Evolutionary conservation across 1,140 invertebrate genomes (phyloP), one percentile per base, ranked within the genome.

Genomic region (Atta colombica): DNA sequence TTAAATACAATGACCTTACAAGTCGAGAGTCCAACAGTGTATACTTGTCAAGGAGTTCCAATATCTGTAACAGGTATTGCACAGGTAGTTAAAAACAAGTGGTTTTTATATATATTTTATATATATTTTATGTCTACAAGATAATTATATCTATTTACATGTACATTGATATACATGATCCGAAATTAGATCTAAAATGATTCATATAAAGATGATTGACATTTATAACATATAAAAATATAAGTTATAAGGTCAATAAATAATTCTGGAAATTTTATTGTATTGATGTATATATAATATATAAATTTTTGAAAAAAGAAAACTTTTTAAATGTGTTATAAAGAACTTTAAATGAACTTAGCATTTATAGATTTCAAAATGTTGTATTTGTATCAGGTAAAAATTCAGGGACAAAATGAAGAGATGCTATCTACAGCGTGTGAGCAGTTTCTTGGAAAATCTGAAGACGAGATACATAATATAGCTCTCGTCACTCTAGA

Each of bases 1-100:
- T 96, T 99, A 75, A 99, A 99, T 95, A 99, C 98, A 7, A 99
- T 99, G 98, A 99, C 99, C 5, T 96, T 99, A 39, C 98, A 98
- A 96, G 98, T 98, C 53, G 98, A 98, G 94, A 98, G 98, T 92
- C 98, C 98, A 2, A 98, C 98, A 84, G 99, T 99, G 0, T 99
- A 99, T 94, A 99, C 99, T 35, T 98, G 98, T 93, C 98, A 99
- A 95, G 99, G 99, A 77, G 99, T 99, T 49, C 98, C 99, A 18
- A 99, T 99, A 94, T 99, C 98, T 55, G 99, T 99, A 14, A 99
- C 99, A 55, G 99, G 99, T 88, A 99, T 99, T 93, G 99, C 99
- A 71, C 99, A 99, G 97, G 98, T 98, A 96, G 10, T 53, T 49
- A 35, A 55, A 49, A 49, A 51, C 14, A 5, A 51, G 1, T 61